phyloP scores from a whole-genome alignment of 2,888 invertebrate genomes.

The Criorhina ranunculi region DNA sequence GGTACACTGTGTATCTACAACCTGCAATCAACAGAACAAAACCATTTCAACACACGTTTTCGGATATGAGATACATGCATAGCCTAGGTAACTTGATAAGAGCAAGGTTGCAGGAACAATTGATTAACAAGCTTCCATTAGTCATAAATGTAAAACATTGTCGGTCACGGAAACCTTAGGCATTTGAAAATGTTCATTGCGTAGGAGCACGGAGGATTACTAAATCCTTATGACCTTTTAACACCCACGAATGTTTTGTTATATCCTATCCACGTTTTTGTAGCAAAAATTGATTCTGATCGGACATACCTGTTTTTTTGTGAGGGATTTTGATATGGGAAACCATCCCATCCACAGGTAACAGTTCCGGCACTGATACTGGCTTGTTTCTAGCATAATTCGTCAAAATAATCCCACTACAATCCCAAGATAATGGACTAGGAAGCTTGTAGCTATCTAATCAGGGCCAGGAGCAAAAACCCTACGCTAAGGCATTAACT shows the following conservation, averaged over 20 bases:
- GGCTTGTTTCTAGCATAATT: no score
- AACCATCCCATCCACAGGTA: no score
- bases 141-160: conserved; percentile 6
- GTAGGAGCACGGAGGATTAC: not conserved
- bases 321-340: not conserved
- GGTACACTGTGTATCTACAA: not conserved
- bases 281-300: not conserved
- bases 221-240: conserved; percentile 10
- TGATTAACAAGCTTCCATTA: conserved; percentile 43
- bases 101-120: conserved; percentile 8
- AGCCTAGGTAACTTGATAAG: conserved; percentile 35
- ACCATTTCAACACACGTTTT: not conserved
- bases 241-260: not conserved
- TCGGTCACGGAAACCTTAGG: conserved; percentile 15
- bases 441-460: no score
- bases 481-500: no score
- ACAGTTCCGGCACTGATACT: no score
- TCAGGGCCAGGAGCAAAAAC: no score
- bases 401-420: no score
- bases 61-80: conserved; percentile 16
- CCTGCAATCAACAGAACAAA: not conserved
- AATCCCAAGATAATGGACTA: no score
- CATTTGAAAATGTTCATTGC: conserved; percentile 1
- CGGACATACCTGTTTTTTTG: not conserved
- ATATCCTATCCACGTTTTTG: not conserved